Evolutionary conservation across 2,113 vertebrate genomes (phyloP).

Genomic region (Campylomormyrus numenius): DNA sequence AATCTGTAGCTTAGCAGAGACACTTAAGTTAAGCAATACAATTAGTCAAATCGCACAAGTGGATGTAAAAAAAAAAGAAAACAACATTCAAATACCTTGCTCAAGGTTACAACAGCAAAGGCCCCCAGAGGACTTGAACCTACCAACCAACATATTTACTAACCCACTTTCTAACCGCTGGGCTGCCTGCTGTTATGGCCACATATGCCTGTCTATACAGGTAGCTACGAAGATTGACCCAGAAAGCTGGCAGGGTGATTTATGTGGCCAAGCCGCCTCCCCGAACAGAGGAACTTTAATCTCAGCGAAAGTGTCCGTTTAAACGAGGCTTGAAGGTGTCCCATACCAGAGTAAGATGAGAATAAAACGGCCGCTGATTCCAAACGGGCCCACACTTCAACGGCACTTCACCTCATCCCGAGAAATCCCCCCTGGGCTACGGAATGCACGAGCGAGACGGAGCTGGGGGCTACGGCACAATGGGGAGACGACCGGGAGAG

Average conservation of each 20-base stretch:
- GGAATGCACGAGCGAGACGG: neutral
- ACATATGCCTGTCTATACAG: neutral
- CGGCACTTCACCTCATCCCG: neutral
- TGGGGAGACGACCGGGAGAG: neutral
- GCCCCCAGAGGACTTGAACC: neutral
- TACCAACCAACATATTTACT: neutral
- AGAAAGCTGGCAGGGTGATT: neutral
- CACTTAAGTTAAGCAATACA: neutral
- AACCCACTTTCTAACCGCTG: neutral
- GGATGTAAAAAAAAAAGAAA: neutral
- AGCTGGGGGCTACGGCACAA: neutral
- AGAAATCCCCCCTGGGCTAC: neutral
- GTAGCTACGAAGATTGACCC: neutral
- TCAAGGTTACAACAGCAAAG: neutral
- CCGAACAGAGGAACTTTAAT: neutral
- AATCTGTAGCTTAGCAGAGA: neutral
- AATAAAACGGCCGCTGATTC: neutral
- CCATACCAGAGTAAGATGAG: neutral
- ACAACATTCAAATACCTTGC: neutral
- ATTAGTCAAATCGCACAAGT: neutral
- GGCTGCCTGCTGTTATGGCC: neutral
- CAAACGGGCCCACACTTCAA: neutral
- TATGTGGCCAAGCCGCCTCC: neutral
- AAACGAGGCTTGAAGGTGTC: neutral
- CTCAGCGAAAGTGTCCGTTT: neutral